These are phyloP conservation scores for Papilio gigon DNA, from an alignment of 2,888 invertebrate genomes.

Conservation along the genomic window DNA sequence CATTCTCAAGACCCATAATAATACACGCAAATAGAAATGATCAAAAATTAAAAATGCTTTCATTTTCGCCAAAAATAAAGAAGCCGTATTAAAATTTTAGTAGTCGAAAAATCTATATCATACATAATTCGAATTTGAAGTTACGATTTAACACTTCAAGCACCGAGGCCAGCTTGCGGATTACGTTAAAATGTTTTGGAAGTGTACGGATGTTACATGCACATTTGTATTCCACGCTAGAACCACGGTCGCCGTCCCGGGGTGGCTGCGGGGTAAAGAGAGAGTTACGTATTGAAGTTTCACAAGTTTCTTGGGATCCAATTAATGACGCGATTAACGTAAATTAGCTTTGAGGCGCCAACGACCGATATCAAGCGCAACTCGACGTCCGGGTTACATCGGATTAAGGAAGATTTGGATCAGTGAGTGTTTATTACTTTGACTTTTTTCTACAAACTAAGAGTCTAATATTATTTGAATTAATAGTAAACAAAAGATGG, in stretches of 20 bases:
- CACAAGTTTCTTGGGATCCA: constrained; percentile 67
- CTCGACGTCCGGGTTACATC: constrained; percentile 42
- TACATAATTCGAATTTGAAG: constrained; percentile 33
- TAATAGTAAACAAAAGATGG: no score
- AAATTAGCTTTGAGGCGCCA: constrained; percentile 74
- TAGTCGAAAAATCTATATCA: not conserved
- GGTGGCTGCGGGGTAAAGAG: constrained; percentile 43
- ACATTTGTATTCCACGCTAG: constrained; percentile 66
- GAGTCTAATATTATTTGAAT: no score
- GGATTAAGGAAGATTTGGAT: constrained; percentile 38
- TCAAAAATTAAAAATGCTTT: not conserved
- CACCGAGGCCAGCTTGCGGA: constrained; percentile 31
- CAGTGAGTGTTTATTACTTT: not conserved
- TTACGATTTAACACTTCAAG: constrained; percentile 34
- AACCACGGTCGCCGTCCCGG: constrained; percentile 55
- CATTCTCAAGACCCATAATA: not conserved
- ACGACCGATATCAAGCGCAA: constrained; percentile 56
- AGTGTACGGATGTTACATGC: constrained; percentile 51
- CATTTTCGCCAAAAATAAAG: not conserved
- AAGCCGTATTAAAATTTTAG: not conserved
- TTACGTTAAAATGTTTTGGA: constrained; percentile 47
- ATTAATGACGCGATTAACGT: constrained; percentile 78
- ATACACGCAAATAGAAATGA: not conserved
- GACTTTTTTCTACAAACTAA: no score
- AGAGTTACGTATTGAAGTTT: constrained; percentile 60